These are phyloP conservation scores for Baryphthengus martii DNA, from an alignment of 2,113 vertebrate species.

Conservation along the genomic window DNA sequence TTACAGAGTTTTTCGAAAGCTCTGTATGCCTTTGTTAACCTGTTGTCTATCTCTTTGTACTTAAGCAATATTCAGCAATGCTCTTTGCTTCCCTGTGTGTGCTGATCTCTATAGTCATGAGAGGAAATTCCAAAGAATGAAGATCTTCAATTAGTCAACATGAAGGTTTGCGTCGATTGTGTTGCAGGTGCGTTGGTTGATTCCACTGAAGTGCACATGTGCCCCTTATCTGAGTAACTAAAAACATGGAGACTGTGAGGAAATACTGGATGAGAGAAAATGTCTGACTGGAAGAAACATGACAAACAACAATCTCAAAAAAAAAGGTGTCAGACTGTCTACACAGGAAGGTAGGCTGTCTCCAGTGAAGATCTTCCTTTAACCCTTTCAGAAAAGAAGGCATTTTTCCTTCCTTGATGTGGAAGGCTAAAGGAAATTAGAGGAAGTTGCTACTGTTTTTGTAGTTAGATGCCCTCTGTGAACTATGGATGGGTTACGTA, in stretches of 20 bases:
- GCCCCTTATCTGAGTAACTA: conserved; percentile 51
- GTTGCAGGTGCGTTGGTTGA: conserved; percentile 53
- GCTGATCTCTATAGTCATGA: not conserved
- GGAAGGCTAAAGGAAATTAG: not conserved
- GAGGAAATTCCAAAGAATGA: not conserved
- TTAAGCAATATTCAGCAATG: not conserved
- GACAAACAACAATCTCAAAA: conserved; percentile 56
- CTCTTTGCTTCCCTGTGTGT: not conserved
- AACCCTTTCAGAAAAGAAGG: not conserved
- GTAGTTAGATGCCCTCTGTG: not conserved
- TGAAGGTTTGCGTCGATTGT: conserved; percentile 50
- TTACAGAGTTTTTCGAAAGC: too few species aligned
- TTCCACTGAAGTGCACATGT: conserved; percentile 49
- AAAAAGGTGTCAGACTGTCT: conserved; percentile 33
- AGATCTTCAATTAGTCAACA: conserved; percentile 36
- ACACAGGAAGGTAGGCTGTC: conserved; percentile 57
- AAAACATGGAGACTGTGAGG: conserved; percentile 55
- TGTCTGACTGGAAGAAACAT: conserved; percentile 42
- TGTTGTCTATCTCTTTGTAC: not conserved
- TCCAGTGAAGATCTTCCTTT: conserved; percentile 42
- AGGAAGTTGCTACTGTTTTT: not conserved
- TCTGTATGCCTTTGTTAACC: too few species aligned
- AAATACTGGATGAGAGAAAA: conserved; percentile 54
- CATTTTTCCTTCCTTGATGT: not conserved
- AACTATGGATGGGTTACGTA: not conserved